Conservation (phyloP, 2,888 invertebrate genomes). For the Agriopis aurantiaria region DNA sequence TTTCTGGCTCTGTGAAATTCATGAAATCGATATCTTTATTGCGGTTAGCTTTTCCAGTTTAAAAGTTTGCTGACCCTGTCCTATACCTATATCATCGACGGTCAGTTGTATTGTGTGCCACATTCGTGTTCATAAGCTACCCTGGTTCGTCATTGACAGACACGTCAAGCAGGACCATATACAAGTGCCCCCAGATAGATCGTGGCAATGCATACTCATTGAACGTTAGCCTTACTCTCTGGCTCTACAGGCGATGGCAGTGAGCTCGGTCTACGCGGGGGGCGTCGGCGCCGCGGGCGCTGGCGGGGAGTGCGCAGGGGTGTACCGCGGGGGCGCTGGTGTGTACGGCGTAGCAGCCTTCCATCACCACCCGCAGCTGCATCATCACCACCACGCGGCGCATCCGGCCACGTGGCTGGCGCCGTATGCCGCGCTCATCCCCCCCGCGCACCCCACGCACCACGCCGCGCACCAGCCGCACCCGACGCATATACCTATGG, state of each 20-base stretch:
- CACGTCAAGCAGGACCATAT: neutral
- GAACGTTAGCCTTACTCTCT: conserved; percentile 43
- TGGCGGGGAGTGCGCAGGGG: conserved; percentile 75
- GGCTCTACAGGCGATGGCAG: conserved; percentile 73
- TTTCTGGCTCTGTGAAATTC: no score
- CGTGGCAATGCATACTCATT: conserved; percentile 44
- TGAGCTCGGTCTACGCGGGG: conserved; percentile 77
- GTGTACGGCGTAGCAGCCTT: conserved; percentile 80
- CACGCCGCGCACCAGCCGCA: conserved; percentile 75
- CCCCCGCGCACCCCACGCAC: conserved; percentile 72
- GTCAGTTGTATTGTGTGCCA: no score
- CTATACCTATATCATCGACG: no score
- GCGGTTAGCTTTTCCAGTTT: no score
- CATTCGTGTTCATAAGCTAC: no score
- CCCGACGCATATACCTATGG: conserved; percentile 78
- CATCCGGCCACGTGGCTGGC: conserved; percentile 80
- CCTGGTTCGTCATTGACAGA: no score
- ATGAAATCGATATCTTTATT: no score
- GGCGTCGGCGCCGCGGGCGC: conserved; percentile 70
- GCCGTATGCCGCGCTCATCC: conserved; percentile 79
- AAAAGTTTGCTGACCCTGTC: no score
- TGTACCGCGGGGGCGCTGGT: conserved; percentile 78
- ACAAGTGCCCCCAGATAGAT: conserved; percentile 33
- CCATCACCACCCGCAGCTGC: conserved; percentile 79
- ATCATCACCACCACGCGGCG: conserved; percentile 78